Evolutionary conservation across 2,888 invertebrate genomes (phyloP).

Genomic region (Synergus itoensis): DNA sequence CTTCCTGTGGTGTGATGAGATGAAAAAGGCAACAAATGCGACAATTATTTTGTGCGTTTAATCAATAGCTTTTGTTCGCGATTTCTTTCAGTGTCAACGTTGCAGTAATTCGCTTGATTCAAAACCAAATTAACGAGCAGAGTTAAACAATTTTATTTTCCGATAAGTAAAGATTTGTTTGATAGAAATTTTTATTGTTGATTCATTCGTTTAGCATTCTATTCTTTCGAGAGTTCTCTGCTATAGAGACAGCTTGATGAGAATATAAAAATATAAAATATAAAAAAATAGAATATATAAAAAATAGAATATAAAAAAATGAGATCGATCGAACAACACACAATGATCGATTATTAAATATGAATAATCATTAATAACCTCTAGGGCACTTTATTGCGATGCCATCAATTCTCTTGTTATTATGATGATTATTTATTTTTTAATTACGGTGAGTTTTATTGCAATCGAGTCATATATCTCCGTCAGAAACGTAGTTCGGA

Average conservation of each 20-base stretch:
- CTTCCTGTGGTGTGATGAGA: neutral
- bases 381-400: neutral
- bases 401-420: conserved; percentile 30
- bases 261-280: too few species aligned
- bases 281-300: too few species aligned
- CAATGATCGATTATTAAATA: conserved; percentile 23
- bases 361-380: conserved; percentile 27
- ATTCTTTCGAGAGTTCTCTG: too few species aligned
- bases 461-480: conserved; percentile 42
- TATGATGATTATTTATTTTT: conserved; percentile 27
- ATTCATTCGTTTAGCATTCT: too few species aligned
- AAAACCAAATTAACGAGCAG: neutral
- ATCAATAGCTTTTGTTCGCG: conserved; percentile 12
- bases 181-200: too few species aligned
- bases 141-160: neutral
- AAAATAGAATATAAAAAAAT: too few species aligned
- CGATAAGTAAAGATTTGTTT: neutral
- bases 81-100: neutral
- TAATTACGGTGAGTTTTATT: conserved; percentile 15
- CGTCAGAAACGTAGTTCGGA: conserved; percentile 42
- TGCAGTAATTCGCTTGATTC: neutral
- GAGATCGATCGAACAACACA: neutral
- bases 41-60: conserved; percentile 6
- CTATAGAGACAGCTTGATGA: too few species aligned
- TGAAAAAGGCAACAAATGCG: conserved; percentile 4